Evolutionary conservation across 2,888 invertebrate genomes (phyloP).

Genomic region (Melanargia galathea): DNA sequence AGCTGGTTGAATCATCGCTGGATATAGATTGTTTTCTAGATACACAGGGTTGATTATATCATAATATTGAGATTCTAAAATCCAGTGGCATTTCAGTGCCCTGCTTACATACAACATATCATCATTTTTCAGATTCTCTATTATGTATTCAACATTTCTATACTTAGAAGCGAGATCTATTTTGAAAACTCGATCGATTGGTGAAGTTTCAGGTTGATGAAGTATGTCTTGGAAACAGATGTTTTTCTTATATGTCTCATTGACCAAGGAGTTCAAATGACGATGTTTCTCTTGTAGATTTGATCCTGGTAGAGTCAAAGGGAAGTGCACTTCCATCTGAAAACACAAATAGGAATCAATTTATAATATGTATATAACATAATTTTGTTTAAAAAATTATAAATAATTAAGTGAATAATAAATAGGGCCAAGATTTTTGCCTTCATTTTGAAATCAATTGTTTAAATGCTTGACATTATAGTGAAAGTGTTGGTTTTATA

Average conservation of each 20-base stretch:
- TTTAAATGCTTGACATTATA: no score
- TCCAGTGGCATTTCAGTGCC: conserved; percentile 61
- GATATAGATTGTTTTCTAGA: conserved; percentile 57
- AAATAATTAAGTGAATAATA: no score
- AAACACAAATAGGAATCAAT: conserved; percentile 7
- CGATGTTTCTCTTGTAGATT: conserved; percentile 56
- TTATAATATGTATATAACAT: no score
- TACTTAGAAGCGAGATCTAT: conserved; percentile 61
- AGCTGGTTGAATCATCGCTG: conserved; percentile 60
- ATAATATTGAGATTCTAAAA: conserved; percentile 49
- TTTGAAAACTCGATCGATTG: conserved; percentile 61
- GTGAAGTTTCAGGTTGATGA: conserved; percentile 48
- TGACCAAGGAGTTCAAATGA: conserved; percentile 52
- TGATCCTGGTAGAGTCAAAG: conserved; percentile 51
- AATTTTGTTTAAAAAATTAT: no score
- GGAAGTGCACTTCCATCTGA: conserved; percentile 44
- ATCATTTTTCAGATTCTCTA: conserved; percentile 56
- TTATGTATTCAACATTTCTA: conserved; percentile 55
- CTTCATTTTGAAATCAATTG: no score
- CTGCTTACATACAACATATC: conserved; percentile 65
- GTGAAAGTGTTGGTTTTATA: no score
- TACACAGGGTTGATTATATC: conserved; percentile 58
- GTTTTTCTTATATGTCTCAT: conserved; percentile 40
- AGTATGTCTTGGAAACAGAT: conserved; percentile 39
- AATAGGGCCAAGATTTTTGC: no score